phyloP scores from a whole-genome alignment of 1,140 invertebrate species.

The Drosophila pseudoananassae region DNA sequence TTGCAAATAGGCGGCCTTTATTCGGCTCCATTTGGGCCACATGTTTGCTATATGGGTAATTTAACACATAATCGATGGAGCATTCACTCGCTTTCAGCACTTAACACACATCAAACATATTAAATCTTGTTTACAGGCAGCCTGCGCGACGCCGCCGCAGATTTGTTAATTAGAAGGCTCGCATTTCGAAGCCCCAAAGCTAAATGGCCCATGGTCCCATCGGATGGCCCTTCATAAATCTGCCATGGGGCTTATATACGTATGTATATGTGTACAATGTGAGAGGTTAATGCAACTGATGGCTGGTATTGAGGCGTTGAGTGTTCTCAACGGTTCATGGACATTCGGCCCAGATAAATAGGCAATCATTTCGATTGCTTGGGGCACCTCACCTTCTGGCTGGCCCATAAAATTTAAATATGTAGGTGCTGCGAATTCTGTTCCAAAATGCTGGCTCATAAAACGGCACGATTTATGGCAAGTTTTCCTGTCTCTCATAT shows the following conservation, averaged over 20 bases:
- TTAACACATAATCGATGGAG: conserved; percentile 75
- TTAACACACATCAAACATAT: conserved; percentile 53
- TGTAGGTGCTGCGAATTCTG: not conserved
- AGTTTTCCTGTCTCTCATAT: not conserved
- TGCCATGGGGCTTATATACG: not conserved
- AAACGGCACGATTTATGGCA: conserved; percentile 1
- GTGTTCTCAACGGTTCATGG: conserved; percentile 27
- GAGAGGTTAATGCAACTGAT: conserved; percentile 32
- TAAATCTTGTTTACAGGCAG: conserved; percentile 63
- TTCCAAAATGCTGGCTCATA: not conserved
- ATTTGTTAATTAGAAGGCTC: conserved; percentile 67
- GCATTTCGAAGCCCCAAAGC: conserved; percentile 38
- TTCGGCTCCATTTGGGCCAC: conserved; percentile 48
- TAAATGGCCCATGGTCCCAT: conserved; percentile 25
- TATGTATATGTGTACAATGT: not conserved
- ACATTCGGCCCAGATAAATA: conserved; percentile 36
- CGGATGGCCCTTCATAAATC: conserved; percentile 33
- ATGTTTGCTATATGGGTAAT: conserved; percentile 66
- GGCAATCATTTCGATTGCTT: conserved; percentile 44
- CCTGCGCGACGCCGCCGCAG: conserved; percentile 39
- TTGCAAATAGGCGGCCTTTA: conserved; percentile 41
- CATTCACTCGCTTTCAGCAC: conserved; percentile 21
- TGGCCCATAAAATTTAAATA: conserved; percentile 18
- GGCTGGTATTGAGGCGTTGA: conserved; percentile 27
- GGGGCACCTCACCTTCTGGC: conserved; percentile 13